Evolutionary conservation across 2,888 invertebrate species (phyloP), one percentile per base, ranked within the genome.

Genomic region (Alsophila aescularia): DNA sequence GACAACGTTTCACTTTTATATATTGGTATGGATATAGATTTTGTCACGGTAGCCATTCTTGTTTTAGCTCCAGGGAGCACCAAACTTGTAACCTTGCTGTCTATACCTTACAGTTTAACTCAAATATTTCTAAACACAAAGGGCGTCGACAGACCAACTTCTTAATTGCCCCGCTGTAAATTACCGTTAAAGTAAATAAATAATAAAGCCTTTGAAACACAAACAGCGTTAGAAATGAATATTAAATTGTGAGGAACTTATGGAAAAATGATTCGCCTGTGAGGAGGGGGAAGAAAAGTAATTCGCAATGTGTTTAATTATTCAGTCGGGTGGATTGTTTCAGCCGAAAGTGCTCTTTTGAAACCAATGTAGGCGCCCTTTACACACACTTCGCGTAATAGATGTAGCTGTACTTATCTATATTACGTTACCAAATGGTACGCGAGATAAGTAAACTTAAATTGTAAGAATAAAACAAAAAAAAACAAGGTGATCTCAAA

Each of bases 321-420:
- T 74, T 72, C 69, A 74, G 54, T 43, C 40, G 52, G 63, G 58
- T 41, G 65, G 67, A 72, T 72, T 73, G 72, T 73, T 73, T 67
- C 58, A 41, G 31, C 24, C 40, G 45, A 18, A 44, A 55, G 50
- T 50, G 41, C 45, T 50, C 55, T 55, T 50, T 55, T 50, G 55
- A 45, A 55, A 51, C 40, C 55, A 36, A 50, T 54, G 43, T 43
- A 40, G 42, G 39, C 18, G 39, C 43, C 53, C 27, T 49, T 44
- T 45, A 48, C 45, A 27, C 36, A 31, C 15, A 39, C 29, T 36
- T 12, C 24, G 35, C 16, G 18, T 31, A 24, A 35, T 41, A 15
- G 16, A 31, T 44, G n/a, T 32, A 12, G n/a, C 13, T 13, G 32
- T 13, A n/a, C n/a, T n/a, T n/a, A 1, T 32, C 32, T 32, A 13